Conservation (phyloP, 1,140 invertebrate species). For the Zaprionus ornatus region DNA sequence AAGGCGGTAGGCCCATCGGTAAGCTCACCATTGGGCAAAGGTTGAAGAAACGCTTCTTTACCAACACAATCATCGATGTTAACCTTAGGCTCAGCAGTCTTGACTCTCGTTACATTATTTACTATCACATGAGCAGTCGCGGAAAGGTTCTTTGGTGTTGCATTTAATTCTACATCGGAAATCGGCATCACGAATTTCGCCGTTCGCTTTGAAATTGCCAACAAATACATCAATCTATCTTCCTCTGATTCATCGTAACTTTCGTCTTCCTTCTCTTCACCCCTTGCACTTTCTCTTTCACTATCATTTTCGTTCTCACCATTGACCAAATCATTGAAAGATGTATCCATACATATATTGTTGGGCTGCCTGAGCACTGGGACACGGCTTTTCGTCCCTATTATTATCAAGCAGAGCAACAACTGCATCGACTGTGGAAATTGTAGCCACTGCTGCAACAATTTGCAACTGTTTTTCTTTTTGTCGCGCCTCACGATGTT, state of each 20-base stretch:
- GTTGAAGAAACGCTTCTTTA: too few relatives aligned
- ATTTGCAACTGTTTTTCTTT: conserved; percentile 47
- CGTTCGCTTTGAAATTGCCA: conserved; percentile 69
- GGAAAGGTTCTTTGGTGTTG: too few relatives aligned
- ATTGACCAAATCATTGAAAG: conserved; percentile 19
- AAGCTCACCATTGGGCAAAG: conserved; percentile 50
- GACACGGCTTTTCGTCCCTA: conserved; percentile 53
- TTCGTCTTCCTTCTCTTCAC: conserved; percentile 53
- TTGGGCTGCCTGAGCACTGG: too few relatives aligned
- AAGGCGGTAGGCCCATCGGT: conserved; percentile 14
- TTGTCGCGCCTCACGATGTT: conserved; percentile 58
- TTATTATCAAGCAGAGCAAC: conserved; percentile 41
- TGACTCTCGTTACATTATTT: too few relatives aligned
- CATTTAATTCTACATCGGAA: too few relatives aligned
- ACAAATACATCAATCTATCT: conserved; percentile 67
- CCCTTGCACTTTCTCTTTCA: conserved; percentile 14
- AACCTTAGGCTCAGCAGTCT: too few relatives aligned
- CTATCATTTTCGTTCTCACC: conserved; percentile 9
- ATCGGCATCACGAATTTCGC: too few relatives aligned
- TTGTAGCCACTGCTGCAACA: background rate
- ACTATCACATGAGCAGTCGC: too few relatives aligned
- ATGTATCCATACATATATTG: background rate
- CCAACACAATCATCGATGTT: too few relatives aligned
- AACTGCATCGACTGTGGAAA: conserved; percentile 16
- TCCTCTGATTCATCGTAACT: conserved; percentile 68